Evolutionary conservation across 2,113 vertebrate genomes (phyloP), one percentile per base, ranked within the genome.

Genomic region (Aythya baeri): DNA sequence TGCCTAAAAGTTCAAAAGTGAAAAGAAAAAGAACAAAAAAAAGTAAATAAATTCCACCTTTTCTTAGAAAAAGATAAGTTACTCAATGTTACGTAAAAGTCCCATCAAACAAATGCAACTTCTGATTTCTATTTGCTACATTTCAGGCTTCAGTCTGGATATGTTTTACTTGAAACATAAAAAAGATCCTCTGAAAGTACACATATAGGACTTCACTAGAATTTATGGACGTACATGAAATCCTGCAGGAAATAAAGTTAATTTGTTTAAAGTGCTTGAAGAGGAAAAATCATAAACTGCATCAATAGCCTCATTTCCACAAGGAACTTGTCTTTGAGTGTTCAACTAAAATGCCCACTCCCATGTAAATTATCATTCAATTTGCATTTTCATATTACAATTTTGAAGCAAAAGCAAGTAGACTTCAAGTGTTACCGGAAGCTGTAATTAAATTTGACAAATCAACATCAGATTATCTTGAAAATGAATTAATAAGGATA

Each of bases 401-500:
- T 99, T 99, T 98, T 99, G 98, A 99, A 99, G 98, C 98, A 98
- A 99, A 99, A 98, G 98, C 98, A 98, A 97, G 98, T 97, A 98
- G 98, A 99, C 98, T 99, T 99, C 98, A 99, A 99, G 99, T 99
- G 99, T 99, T 99, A 99, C 99, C 98, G 98, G 98, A 99, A 99
- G 98, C 98, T 99, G 99, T 99, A 99, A 99, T 99, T 99, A 99
- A 99, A 99, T 99, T 99, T 99, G 98, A 99, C 98, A 99, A 99
- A 99, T 99, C 99, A 99, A 99, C 99, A 99, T 99, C 98, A 99
- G 98, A 99, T 99, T 99, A 99, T 98, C 98, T 99, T 99, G 98
- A 98, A 99, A 99, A 98, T 98, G 98, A 99, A 99, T 99, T 99
- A 99, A 99, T 98, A 97, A 98, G 98, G 98, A 98, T 99, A 99